These are phyloP conservation scores for Lepidochitona cinerea DNA, from an alignment of 2,888 invertebrate genomes.

Conservation along the genomic window DNA sequence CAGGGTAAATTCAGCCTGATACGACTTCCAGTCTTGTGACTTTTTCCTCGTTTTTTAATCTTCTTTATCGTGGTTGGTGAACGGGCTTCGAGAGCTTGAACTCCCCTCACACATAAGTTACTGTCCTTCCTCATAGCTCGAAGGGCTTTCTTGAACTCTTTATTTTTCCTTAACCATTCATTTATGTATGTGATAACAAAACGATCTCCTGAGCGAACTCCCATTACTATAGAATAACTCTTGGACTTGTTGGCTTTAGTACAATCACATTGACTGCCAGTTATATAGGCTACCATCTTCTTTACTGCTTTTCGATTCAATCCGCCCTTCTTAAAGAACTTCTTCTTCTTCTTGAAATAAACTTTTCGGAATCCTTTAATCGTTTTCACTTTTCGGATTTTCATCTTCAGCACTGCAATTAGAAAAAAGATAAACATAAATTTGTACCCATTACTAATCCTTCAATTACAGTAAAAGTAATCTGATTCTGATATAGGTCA, in stretches of 20 bases:
- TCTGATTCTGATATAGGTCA: too few relatives aligned
- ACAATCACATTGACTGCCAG: constrained; percentile 34
- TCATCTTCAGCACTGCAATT: constrained; percentile 16
- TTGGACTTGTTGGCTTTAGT: constrained; percentile 25
- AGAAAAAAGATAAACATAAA: neutral
- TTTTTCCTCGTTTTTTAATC: neutral
- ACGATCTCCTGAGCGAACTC: constrained; percentile 29
- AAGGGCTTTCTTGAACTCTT: constrained; percentile 37
- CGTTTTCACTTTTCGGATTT: neutral
- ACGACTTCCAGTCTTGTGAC: neutral
- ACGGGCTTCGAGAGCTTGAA: neutral
- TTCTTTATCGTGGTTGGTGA: neutral
- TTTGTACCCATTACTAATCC: too few relatives aligned
- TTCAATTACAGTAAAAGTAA: too few relatives aligned
- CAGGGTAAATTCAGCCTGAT: neutral
- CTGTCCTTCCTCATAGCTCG: constrained; percentile 38
- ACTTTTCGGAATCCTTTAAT: constrained; percentile 25
- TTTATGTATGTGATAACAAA: constrained; percentile 34
- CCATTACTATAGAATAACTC: constrained; percentile 37
- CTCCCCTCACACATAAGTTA: constrained; percentile 34
- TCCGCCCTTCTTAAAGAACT: constrained; percentile 31
- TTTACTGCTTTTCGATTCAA: constrained; percentile 26
- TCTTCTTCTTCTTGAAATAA: constrained; percentile 35
- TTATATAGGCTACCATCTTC: constrained; percentile 31
- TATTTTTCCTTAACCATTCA: constrained; percentile 30